Base-by-base conservation (phyloP, 1,140 invertebrate species). In the Oncopodura yosiiana region DNA sequence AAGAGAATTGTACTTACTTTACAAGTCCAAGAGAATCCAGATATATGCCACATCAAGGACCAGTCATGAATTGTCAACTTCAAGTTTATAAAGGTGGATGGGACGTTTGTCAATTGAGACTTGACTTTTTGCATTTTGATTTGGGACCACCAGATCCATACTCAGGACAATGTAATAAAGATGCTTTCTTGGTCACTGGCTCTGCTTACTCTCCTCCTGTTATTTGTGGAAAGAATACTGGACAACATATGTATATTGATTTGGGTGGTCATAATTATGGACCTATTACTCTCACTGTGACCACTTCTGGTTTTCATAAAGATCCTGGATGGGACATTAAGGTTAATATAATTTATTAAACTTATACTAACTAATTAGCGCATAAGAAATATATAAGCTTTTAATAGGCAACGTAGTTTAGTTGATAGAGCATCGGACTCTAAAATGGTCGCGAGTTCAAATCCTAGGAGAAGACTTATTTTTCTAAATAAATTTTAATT, bases 1-100 rank as follows among this genome's bases (percentile, higher is more conserved):
- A 65, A 39, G 69, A 71, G 54, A 74, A 74, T 58, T 66, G 65
- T 36, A 73, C 71, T 1, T 69, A 72, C 51, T 74, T 74, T 53
- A 68, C 69, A 12, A 73, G 70, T 60, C 59, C 63, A 9, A 60
- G 61, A 38, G 63, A 65, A 32, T 52, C 60, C 3, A 43, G 63
- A 1, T 65, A 63, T 34, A 59, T 61, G 11, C 52, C 56, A 21
- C 50, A 64, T 45, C 41, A 42, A 29, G 62, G 61, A 1, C 63
- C 63, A 0, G 63, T 65, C 8, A 62, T 65, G 61, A 65, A 65
- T 30, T 74, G 72, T 59, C 72, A 73, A 48, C 65, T 73, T 3
- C 69, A 69, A 38, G 68, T 73, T 12, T 66, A 70, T 52, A 71
- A 73, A 41, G 62, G 64, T 19, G 65, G 65, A 42, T 34, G 46